Base-by-base conservation (phyloP, 2,797 vertebrate species). In the Brotula barbata region DNA sequence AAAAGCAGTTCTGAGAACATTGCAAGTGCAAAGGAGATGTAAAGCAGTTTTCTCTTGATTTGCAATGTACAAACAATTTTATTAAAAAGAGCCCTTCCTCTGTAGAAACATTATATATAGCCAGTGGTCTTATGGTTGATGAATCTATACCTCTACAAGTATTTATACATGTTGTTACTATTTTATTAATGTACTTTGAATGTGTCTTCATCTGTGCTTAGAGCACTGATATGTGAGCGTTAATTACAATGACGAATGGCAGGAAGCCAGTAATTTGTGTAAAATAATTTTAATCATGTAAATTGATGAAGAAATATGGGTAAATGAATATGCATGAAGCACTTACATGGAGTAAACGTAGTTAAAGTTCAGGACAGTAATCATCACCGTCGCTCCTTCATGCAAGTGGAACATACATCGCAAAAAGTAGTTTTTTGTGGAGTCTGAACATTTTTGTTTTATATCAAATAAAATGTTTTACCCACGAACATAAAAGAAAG, bases 191-290 rank as follows among this genome's bases (percentile, higher is more conserved):
- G 61, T 43, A 34, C 33, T 41, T 45, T 6, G 34, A 42, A 57
- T 33, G 28, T 42, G 15, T 63, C 39, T 50, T 66, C 60, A 73
- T 63, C 42, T 78, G 0, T 25, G 54, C 59, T 46, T 22, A 39
- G 5, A 64, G 47, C 42, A 44, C 5, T 53, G 13, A 61, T 46
- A 43, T 33, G 19, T 44, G 16, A 71, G 53, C 20, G 57, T 73
- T 71, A 67, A 71, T 69, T 67, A 72, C 25, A 16, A 42, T 43
- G 53, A 71, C 43, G 67, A 64, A 71, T 20, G 34, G 28, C 45
- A 75, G 40, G 46, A 78, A 63, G 22, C n/a, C 21, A 36, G n/a
- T 37, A 42, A 77, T 78, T 76, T 60, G 48, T 62, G 20, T 37
- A 56, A 57, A 62, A 62, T 48, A 4, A 22, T 69, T 71, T 77